These are phyloP conservation scores for Orius insidiosus DNA, from an alignment of 1,140 invertebrate genomes.

Conservation along the genomic window DNA sequence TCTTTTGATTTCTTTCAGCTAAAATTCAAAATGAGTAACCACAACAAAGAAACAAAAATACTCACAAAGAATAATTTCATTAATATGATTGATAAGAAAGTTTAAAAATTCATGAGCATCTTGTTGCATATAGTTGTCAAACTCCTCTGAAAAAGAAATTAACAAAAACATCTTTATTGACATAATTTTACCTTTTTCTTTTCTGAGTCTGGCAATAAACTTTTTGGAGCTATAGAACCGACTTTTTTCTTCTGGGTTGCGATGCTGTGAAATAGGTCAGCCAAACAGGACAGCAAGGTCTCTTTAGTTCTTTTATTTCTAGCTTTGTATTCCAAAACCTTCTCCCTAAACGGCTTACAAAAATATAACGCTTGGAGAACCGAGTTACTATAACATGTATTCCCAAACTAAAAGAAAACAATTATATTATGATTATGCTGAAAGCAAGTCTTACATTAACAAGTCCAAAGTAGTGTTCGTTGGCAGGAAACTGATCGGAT, in stretches of 20 bases:
- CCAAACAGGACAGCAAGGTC: slow-evolving; percentile 90
- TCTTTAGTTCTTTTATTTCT: slow-evolving; percentile 96
- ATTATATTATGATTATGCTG: neutral
- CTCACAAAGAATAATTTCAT: slow-evolving; percentile 79
- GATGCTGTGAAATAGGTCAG: slow-evolving; percentile 97
- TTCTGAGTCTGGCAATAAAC: slow-evolving; percentile 92
- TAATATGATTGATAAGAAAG: slow-evolving; percentile 93
- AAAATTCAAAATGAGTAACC: too few relatives aligned
- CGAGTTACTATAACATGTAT: slow-evolving; percentile 99
- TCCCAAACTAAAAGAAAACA: slow-evolving; percentile 71
- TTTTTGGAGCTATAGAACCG: slow-evolving; percentile 99
- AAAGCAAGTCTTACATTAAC: slow-evolving; percentile 93
- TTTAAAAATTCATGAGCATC: slow-evolving; percentile 99
- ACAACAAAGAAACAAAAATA: slow-evolving; percentile 14
- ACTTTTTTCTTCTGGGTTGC: slow-evolving; percentile 99
- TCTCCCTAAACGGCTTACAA: slow-evolving; percentile 96
- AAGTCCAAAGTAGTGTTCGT: slow-evolving; percentile 97
- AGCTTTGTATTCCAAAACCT: slow-evolving; percentile 94
- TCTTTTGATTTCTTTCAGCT: slow-evolving; percentile 66
- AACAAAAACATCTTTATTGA: slow-evolving; percentile 12
- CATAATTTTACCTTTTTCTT: slow-evolving; percentile 76
- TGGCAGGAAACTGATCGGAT: slow-evolving; percentile 88
- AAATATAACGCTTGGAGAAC: slow-evolving; percentile 98
- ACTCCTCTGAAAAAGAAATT: slow-evolving; percentile 63
- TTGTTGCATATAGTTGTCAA: slow-evolving; percentile 99